phyloP scores from a whole-genome alignment of 2,113 vertebrate genomes.

The Spea multiplicata region DNA sequence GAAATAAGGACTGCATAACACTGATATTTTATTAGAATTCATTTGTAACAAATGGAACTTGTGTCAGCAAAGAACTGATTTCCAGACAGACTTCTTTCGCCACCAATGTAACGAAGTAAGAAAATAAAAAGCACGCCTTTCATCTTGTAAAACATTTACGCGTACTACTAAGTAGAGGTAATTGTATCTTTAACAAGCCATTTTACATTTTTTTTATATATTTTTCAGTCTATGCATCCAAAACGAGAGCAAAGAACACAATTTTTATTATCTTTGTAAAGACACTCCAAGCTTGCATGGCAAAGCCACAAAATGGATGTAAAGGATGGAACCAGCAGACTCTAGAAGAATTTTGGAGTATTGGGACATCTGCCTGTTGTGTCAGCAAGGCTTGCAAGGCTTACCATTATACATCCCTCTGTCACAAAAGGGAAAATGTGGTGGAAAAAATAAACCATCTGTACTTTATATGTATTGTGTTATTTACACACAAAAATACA shows the following conservation, averaged over 20 bases:
- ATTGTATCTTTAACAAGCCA: conserved; percentile 98
- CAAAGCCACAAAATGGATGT: conserved; percentile 91
- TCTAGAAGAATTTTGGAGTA: conserved; percentile 82
- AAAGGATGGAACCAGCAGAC: conserved; percentile 79
- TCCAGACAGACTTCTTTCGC: conserved; percentile 98
- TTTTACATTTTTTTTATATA: conserved; percentile 81
- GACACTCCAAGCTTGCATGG: conserved; percentile 96
- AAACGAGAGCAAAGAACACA: conserved; percentile 98
- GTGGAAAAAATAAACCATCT: conserved; percentile 57
- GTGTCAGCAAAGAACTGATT: conserved; percentile 99
- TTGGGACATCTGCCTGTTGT: conserved; percentile 70
- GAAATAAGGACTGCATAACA: conserved; percentile 89
- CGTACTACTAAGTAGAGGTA: conserved; percentile 99
- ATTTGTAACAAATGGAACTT: conserved; percentile 99
- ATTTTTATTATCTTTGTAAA: conserved; percentile 90
- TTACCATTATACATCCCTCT: background rate
- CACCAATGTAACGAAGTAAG: conserved; percentile 99
- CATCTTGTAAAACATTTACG: conserved; percentile 97
- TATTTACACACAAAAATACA: conserved; percentile 83
- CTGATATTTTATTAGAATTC: conserved; percentile 99
- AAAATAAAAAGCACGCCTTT: conserved; percentile 99
- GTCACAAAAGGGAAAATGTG: conserved; percentile 48
- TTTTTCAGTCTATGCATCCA: conserved; percentile 99
- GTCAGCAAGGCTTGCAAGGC: conserved; percentile 7
- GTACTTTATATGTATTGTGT: conserved; percentile 72